phyloP scores from a whole-genome alignment of 2,797 vertebrate species.

The Notolepis coatsorum region DNA sequence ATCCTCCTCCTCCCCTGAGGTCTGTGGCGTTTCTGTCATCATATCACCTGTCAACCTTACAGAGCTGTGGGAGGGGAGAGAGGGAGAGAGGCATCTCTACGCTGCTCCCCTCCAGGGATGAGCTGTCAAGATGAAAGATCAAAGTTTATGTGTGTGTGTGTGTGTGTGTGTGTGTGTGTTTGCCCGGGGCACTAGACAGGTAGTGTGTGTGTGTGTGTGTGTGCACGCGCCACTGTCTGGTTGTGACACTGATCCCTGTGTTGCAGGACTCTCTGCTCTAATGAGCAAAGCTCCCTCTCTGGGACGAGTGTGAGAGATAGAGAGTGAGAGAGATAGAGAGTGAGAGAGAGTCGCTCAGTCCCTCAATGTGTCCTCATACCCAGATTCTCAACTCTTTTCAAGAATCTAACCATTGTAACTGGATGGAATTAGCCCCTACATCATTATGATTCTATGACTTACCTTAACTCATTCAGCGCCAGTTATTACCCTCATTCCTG shows the following conservation, averaged over 20 bases:
- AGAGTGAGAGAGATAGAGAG: conserved; percentile 42
- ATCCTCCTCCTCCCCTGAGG: conserved; percentile 14
- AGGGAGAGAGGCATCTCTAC: conserved; percentile 60
- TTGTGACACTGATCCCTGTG: conserved; percentile 73
- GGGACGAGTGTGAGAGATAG: conserved; percentile 38
- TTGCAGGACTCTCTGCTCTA: conserved; percentile 72
- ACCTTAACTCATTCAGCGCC: no score
- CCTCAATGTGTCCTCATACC: no score
- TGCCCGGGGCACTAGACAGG: conserved; percentile 30
- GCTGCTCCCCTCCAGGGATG: conserved; percentile 57
- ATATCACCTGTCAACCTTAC: conserved; percentile 65
- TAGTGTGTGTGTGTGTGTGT: conserved; percentile 23
- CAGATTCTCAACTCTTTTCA: no score
- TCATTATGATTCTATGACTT: no score
- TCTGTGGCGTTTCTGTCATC: conserved; percentile 62
- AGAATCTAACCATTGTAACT: no score
- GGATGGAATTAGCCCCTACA: no score
- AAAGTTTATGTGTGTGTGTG: conserved; percentile 43
- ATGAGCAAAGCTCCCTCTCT: conserved; percentile 72
- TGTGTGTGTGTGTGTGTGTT: conserved; percentile 2
- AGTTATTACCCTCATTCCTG: no score
- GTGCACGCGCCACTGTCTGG: conserved; percentile 52
- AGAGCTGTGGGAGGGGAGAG: conserved; percentile 44
- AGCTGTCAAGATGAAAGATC: conserved; percentile 66
- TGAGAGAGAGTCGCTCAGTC: no score